These are phyloP conservation scores for Heteromyza rotundicornis DNA, from an alignment of 2,888 invertebrate genomes.

Conservation along the genomic window DNA sequence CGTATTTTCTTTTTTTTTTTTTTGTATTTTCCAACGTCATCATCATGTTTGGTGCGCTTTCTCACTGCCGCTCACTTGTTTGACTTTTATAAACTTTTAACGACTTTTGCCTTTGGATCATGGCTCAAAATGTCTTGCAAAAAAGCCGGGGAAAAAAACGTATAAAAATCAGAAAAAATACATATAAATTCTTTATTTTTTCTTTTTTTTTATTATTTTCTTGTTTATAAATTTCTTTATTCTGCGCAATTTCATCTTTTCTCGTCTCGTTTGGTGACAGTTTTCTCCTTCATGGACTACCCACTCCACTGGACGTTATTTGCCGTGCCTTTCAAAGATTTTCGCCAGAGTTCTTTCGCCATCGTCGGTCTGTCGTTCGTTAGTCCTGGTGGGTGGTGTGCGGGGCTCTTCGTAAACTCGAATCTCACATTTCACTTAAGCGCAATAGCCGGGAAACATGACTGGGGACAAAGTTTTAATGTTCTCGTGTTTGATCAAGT, in stretches of 20 bases:
- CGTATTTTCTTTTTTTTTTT: background rate
- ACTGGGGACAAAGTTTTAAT: constrained; percentile 13
- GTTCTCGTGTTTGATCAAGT: constrained; percentile 36
- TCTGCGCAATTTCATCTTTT: constrained; percentile 19
- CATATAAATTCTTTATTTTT: too few relatives aligned
- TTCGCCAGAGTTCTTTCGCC: constrained; percentile 9
- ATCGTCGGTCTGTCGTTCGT: background rate
- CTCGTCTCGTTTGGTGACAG: background rate
- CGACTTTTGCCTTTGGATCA: constrained; percentile 53
- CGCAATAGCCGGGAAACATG: constrained; percentile 2
- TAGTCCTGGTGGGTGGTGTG: background rate
- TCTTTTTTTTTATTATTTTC: background rate
- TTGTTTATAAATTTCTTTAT: constrained; percentile 22
- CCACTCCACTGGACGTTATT: constrained; percentile 5
- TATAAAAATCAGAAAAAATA: constrained; percentile 15
- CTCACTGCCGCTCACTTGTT: constrained; percentile 37
- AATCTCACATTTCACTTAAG: constrained; percentile 4
- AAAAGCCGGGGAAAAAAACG: constrained; percentile 6
- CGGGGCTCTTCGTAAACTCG: background rate
- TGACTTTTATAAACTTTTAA: constrained; percentile 56
- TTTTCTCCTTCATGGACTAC: background rate
- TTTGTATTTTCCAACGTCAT: background rate
- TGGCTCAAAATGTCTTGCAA: constrained; percentile 41
- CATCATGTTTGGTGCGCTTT: background rate
- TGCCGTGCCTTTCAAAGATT: constrained; percentile 1